These are phyloP conservation scores for Phoenoteleia sp. DNA, from an alignment of 2,888 invertebrate genomes.

Conservation along the genomic window DNA sequence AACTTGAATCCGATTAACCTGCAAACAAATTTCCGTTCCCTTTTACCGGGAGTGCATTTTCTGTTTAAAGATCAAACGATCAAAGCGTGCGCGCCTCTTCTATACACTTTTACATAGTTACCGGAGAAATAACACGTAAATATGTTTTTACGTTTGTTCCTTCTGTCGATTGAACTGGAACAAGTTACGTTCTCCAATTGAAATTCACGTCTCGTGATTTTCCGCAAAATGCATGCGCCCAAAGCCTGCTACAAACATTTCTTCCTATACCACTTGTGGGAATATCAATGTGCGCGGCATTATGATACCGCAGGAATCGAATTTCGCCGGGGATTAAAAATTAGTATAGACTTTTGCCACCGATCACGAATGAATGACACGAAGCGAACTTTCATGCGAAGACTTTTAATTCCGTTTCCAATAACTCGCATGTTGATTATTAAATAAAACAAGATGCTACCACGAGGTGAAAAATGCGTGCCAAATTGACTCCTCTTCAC, in stretches of 20 bases:
- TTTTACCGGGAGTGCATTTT: slow-evolving; percentile 7
- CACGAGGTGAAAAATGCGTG: not conserved
- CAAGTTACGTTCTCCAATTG: slow-evolving; percentile 28
- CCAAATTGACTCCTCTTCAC: not conserved
- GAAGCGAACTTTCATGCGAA: not conserved
- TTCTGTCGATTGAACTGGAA: slow-evolving; percentile 31
- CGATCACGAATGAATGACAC: too few species aligned
- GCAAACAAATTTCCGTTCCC: slow-evolving; percentile 21
- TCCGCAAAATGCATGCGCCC: slow-evolving; percentile 9
- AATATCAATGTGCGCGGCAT: slow-evolving; percentile 8
- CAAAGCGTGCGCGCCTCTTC: slow-evolving; percentile 70
- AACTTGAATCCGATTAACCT: slow-evolving; percentile 33
- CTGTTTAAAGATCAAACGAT: slow-evolving; percentile 75
- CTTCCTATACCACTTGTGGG: not conserved
- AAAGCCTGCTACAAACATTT: slow-evolving; percentile 19
- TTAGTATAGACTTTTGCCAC: not conserved
- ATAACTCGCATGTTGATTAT: not conserved
- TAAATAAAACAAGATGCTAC: not conserved
- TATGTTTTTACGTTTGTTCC: slow-evolving; percentile 40
- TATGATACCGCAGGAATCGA: not conserved
- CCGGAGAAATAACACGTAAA: slow-evolving; percentile 65
- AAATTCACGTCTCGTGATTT: slow-evolving; percentile 24
- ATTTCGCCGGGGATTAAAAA: not conserved
- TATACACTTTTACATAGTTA: slow-evolving; percentile 72
- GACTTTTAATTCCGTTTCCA: not conserved